phyloP scores from a whole-genome alignment of 2,888 invertebrate species.

The Drosophila neotestacea region DNA sequence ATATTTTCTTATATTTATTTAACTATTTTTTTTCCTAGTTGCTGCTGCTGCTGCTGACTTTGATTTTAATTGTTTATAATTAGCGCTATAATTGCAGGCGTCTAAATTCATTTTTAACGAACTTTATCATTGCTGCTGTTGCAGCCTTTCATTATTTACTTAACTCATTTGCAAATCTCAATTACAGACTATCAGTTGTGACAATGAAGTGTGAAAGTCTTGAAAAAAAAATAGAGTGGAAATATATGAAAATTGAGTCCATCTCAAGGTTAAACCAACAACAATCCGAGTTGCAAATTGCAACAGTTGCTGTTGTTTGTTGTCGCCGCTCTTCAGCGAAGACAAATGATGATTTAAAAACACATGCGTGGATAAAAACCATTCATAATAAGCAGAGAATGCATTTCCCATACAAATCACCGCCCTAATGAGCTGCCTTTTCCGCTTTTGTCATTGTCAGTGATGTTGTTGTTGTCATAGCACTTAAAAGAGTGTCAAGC shows the following conservation, averaged over 20 bases:
- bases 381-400: slow-evolving; percentile 14
- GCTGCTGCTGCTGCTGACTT: slow-evolving; percentile 51
- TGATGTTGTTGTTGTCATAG: slow-evolving; percentile 1
- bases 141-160: slow-evolving; percentile 40
- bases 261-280: not conserved
- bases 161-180: slow-evolving; percentile 47
- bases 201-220: slow-evolving; percentile 62
- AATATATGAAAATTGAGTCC: not conserved
- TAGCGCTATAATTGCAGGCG: slow-evolving; percentile 70
- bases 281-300: not conserved
- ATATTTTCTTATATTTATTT: slow-evolving; percentile 44
- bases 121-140: slow-evolving; percentile 56
- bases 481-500: slow-evolving; percentile 41
- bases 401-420: slow-evolving; percentile 64
- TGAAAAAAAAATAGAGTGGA: slow-evolving; percentile 2
- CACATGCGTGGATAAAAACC: slow-evolving; percentile 32
- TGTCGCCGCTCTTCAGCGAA: slow-evolving; percentile 8
- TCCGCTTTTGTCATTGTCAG: not conserved
- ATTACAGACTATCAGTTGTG: slow-evolving; percentile 33
- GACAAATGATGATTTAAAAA: slow-evolving; percentile 14
- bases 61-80: slow-evolving; percentile 75
- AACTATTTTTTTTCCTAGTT: slow-evolving; percentile 35
- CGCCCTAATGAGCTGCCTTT: slow-evolving; percentile 49
- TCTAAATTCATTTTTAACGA: slow-evolving; percentile 70
- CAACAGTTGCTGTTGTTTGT: not conserved